These are phyloP conservation scores for Scolopax mira DNA, from an alignment of 2,113 vertebrate genomes.

Conservation along the genomic window DNA sequence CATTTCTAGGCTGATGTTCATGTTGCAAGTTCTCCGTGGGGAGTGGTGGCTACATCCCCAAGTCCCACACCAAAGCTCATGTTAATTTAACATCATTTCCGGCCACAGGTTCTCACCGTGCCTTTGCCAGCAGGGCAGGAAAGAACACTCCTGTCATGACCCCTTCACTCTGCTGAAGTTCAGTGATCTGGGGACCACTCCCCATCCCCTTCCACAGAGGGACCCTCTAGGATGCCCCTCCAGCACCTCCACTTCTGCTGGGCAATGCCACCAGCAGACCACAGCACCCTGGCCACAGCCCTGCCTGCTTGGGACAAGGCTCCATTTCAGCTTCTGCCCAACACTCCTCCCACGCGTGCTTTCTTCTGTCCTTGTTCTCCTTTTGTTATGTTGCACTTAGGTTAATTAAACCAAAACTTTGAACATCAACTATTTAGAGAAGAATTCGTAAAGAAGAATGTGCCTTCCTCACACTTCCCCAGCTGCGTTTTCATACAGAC, in stretches of 20 bases:
- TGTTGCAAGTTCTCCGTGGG: not conserved
- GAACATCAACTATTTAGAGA: not conserved
- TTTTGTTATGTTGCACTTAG: not conserved
- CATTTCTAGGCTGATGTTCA: not conserved
- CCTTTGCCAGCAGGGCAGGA: not conserved
- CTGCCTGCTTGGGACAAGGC: fast-evolving
- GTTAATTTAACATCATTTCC: not conserved
- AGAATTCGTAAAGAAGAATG: not conserved
- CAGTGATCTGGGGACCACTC: fast-evolving
- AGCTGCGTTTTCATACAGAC: not conserved
- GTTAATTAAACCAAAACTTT: not conserved
- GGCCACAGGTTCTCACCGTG: not conserved
- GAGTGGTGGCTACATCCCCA: not conserved
- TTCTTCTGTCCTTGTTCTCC: not conserved
- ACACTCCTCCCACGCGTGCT: fast-evolving
- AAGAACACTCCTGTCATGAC: not conserved
- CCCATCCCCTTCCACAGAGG: not conserved
- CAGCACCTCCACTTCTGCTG: not conserved
- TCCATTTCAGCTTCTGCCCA: not conserved
- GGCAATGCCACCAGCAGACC: not conserved
- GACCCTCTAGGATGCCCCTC: fast-evolving
- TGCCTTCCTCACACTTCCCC: not conserved
- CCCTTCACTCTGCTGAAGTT: not conserved
- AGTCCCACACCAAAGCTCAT: not conserved
- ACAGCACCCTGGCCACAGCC: not conserved